Evolutionary conservation across 2,797 vertebrate genomes (phyloP).

Genomic region (Eurystomus glaucurus): DNA sequence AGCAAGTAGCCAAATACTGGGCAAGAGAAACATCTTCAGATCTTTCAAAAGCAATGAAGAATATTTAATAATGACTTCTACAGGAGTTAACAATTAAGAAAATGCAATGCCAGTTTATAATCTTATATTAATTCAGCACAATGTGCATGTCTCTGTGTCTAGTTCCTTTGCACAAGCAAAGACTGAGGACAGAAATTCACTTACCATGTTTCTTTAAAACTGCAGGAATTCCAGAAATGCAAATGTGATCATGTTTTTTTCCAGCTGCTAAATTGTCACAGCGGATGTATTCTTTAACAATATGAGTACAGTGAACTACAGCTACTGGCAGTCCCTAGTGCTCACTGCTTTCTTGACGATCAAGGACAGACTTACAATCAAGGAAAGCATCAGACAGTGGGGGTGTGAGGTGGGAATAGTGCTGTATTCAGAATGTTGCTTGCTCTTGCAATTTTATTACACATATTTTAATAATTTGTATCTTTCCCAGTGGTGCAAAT

Average conservation of each 20-base stretch:
- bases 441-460: background rate
- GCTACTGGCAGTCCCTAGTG: background rate
- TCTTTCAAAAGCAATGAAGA: background rate
- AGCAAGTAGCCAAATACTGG: background rate
- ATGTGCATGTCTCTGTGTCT: background rate
- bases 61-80: background rate
- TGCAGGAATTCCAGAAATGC: background rate
- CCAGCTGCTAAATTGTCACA: background rate
- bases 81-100: background rate
- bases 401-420: background rate
- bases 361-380: background rate
- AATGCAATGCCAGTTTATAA: background rate
- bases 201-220: background rate
- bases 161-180: background rate
- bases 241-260: background rate
- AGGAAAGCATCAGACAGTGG: background rate
- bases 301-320: background rate
- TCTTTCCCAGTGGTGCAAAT: background rate
- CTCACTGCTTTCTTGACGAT: background rate
- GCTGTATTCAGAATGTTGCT: background rate
- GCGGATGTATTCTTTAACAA: background rate
- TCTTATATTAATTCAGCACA: background rate
- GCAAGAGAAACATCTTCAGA: background rate
- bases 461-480: background rate
- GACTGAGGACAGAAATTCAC: background rate